Evolutionary conservation across 2,113 vertebrate genomes (phyloP).

Genomic region (Felis chaus): DNA sequence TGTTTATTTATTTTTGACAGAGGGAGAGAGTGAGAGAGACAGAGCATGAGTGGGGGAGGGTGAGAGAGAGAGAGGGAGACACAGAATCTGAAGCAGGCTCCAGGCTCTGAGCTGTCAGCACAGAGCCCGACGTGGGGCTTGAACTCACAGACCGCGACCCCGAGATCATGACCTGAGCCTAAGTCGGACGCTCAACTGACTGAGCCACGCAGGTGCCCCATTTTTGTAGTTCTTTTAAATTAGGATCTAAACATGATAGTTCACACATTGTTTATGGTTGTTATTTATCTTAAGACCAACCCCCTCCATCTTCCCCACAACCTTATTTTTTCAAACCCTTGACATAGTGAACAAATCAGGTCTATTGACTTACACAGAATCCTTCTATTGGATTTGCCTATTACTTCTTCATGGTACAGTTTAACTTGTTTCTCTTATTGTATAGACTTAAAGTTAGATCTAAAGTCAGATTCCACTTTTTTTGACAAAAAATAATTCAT

Average conservation of each 20-base stretch:
- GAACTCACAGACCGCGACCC: no score
- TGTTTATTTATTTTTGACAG: background rate
- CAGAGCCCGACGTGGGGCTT: no score
- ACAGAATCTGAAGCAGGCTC: no score
- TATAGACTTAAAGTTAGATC: background rate
- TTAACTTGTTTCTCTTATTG: background rate
- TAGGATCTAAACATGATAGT: background rate
- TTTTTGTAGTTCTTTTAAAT: background rate
- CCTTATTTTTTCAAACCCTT: background rate
- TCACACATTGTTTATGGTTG: background rate
- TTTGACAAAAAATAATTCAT: background rate
- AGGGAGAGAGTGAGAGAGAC: no score
- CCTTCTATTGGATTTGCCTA: background rate
- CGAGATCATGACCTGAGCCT: no score
- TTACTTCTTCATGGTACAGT: background rate
- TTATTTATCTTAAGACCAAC: background rate
- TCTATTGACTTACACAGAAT: fast-evolving
- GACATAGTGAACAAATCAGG: background rate
- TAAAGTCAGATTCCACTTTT: background rate
- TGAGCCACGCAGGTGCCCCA: no score
- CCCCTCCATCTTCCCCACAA: fast-evolving
- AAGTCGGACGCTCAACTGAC: no score
- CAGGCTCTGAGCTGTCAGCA: no score
- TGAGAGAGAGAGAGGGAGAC: no score
- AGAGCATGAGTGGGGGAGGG: no score